Evolutionary conservation across 2,888 invertebrate species (phyloP).

Genomic region (Cataglyphis cursor): DNA sequence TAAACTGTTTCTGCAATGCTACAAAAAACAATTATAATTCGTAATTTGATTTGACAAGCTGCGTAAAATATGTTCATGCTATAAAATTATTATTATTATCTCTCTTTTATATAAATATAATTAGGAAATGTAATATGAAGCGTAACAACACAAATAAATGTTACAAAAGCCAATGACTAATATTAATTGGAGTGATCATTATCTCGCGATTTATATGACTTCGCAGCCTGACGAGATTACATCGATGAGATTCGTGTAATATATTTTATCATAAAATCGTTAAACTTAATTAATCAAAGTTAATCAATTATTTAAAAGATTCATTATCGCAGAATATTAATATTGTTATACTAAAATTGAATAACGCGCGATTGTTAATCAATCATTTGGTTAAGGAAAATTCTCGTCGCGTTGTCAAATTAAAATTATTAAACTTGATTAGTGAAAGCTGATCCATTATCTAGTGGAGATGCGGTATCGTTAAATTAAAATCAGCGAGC

Average conservation of each 20-base stretch:
- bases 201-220: slow-evolving; percentile 42
- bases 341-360: slow-evolving; percentile 15
- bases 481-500: slow-evolving; percentile 25
- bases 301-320: slow-evolving; percentile 45
- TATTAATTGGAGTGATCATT: slow-evolving; percentile 46
- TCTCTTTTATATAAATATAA: slow-evolving; percentile 31
- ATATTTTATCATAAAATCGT: slow-evolving; percentile 33
- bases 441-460: slow-evolving; percentile 13
- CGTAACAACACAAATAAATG: slow-evolving; percentile 42
- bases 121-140: slow-evolving; percentile 15
- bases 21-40: slow-evolving; percentile 29
- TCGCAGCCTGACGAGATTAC: slow-evolving; percentile 13
- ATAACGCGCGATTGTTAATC: slow-evolving; percentile 8
- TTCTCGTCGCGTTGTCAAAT: not conserved
- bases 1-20: slow-evolving; percentile 6
- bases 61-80: slow-evolving; percentile 4
- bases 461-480: not conserved
- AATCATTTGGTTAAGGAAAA: slow-evolving; percentile 3
- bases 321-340: slow-evolving; percentile 11
- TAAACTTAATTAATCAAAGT: slow-evolving; percentile 43
- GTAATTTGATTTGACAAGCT: slow-evolving; percentile 30
- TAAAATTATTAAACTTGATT: slow-evolving; percentile 31
- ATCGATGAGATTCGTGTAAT: not conserved
- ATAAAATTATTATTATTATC: slow-evolving; percentile 38
- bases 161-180: slow-evolving; percentile 40